Conservation (phyloP, 1,140 invertebrate species). For the Drosophila tani region DNA sequence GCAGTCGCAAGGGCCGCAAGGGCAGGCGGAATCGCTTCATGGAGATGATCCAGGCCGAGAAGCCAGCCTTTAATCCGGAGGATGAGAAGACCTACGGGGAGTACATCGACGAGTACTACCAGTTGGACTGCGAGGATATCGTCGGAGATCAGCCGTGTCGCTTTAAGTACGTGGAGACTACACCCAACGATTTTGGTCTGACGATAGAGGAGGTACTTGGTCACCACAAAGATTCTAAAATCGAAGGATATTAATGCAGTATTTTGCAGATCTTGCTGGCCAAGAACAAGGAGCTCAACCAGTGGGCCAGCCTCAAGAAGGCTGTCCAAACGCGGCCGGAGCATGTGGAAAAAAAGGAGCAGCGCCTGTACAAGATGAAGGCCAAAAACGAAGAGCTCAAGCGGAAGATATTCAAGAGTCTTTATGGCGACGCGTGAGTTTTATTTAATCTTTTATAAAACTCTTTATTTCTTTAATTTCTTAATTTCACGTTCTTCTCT, state of each 20-base stretch:
- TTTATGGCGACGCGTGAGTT: constrained; percentile 88
- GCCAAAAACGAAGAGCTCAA: constrained; percentile 90
- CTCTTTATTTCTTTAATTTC: no score
- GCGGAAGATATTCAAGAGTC: constrained; percentile 93
- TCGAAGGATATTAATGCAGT: neutral
- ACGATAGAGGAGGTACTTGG: constrained; percentile 91
- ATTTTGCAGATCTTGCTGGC: constrained; percentile 89
- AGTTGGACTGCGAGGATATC: constrained; percentile 97
- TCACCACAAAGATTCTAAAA: neutral
- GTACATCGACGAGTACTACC: constrained; percentile 97
- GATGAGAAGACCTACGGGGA: constrained; percentile 92
- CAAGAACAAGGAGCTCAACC: constrained; percentile 96
- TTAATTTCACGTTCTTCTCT: no score
- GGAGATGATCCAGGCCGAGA: constrained; percentile 89
- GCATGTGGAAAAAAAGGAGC: constrained; percentile 92
- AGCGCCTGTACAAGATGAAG: constrained; percentile 91
- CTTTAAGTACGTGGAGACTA: constrained; percentile 96
- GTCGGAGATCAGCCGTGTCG: constrained; percentile 95
- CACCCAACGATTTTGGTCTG: constrained; percentile 96
- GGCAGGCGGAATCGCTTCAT: constrained; percentile 89
- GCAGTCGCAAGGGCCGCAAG: constrained; percentile 88
- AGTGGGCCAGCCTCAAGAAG: constrained; percentile 97
- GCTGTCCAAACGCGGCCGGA: constrained; percentile 92
- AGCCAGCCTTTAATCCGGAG: constrained; percentile 93
- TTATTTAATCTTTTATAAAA: neutral